phyloP scores from a whole-genome alignment of 2,797 vertebrate genomes.

The Hipposideros larvatus region DNA sequence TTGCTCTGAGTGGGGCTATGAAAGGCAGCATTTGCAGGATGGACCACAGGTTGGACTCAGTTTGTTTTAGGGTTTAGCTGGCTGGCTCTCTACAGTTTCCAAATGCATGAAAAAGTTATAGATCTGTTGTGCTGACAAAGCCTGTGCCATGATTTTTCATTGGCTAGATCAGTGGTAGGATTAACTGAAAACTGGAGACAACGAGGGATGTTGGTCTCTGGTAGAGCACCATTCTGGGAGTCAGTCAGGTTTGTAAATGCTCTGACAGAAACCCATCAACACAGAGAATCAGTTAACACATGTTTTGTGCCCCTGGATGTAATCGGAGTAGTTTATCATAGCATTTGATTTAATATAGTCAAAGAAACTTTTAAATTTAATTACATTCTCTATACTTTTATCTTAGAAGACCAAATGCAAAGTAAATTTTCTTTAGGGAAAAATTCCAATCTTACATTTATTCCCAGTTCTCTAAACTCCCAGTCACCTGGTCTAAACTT shows the following conservation, averaged over 20 bases:
- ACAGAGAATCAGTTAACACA: background rate
- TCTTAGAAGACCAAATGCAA: background rate
- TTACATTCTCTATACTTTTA: background rate
- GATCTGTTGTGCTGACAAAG: background rate
- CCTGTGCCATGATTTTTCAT: background rate
- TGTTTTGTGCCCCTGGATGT: background rate
- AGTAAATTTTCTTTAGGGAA: background rate
- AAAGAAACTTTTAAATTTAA: conserved; percentile 31
- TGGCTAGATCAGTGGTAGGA: background rate
- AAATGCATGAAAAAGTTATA: background rate
- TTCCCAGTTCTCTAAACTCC: background rate
- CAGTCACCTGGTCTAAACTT: background rate
- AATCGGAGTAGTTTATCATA: background rate
- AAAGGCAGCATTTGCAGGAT: background rate
- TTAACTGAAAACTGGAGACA: background rate
- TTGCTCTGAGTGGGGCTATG: background rate
- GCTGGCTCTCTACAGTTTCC: background rate
- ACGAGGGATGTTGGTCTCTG: background rate
- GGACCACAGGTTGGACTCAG: background rate
- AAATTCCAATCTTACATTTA: background rate
- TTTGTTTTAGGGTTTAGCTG: background rate
- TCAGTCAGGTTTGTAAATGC: background rate
- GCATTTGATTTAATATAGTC: conserved; percentile 12
- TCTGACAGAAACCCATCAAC: background rate
- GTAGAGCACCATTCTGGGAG: background rate